Evolutionary conservation across 2,113 vertebrate species (phyloP), one percentile per base, ranked within the genome.

Genomic region (Capreolus pygargus): DNA sequence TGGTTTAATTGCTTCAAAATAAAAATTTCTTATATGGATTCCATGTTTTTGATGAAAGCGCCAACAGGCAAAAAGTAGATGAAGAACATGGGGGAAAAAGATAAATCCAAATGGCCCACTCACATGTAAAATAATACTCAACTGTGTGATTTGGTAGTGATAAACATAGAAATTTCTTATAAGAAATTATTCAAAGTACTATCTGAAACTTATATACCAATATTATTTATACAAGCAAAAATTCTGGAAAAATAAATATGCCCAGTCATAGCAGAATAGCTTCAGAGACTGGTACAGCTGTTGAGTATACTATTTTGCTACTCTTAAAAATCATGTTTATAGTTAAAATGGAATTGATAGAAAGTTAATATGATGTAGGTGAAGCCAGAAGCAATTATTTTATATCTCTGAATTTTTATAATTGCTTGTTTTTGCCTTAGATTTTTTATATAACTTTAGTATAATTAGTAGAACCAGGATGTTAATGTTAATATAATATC

Each of bases 231-330:
- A 16, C 28, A 50, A 61, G 78, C 15, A 21, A 91, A 83, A 58
- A 67, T 91, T 83, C 28, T 91, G 74, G 57, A 88, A 91, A 84
- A 83, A 45, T 91, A 91, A 97, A 87, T n/a, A 84, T 52, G 13
- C 6, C 5, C 1, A 78, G 7, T 58, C 3, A 67, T 61, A 57
- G 25, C 61, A 64, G 47, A 86, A 82, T 55, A 83, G 25, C n/a
- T 93, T 12, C n/a, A 28, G 52, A 89, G 67, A 21, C 94, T 89
- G 39, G 61, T 84, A 47, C 6, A 67, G 30, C 17, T 88, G 36
- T 30, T 9, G 13, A 27, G 10, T 74, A 19, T 55, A 27, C 47
- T 82, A 45, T 55, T 84, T 39, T 58, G 45, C 33, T 33, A 7
- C 15, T 70, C 11, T 45, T 79, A 58, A 86, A 78, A 89, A 47